These are phyloP conservation scores for Cirrhinus mrigala DNA, from an alignment of 2,797 vertebrate species.

Conservation along the genomic window DNA sequence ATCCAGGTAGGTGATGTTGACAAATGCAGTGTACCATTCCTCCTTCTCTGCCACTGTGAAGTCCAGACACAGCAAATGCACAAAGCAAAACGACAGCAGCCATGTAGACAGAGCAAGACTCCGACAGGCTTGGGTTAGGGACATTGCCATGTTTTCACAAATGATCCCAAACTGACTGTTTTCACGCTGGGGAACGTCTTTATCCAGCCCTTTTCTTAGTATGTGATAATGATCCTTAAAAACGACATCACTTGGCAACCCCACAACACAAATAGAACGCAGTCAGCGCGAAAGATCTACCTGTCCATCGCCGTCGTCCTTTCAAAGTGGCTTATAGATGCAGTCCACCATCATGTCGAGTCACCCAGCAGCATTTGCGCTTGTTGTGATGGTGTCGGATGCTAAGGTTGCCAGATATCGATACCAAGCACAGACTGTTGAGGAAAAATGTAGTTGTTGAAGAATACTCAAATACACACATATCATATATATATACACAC, in stretches of 20 bases:
- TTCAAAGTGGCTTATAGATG: constrained; percentile 30
- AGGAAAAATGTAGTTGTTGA: not conserved
- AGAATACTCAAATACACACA: not conserved
- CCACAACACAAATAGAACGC: not conserved
- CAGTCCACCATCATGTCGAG: constrained; percentile 11
- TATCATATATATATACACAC: not conserved
- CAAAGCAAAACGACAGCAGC: constrained; percentile 96
- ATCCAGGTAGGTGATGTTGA: constrained; percentile 95
- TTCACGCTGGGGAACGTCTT: not conserved
- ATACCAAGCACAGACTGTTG: too few species aligned
- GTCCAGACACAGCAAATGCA: constrained; percentile 95
- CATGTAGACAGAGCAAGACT: constrained; percentile 96
- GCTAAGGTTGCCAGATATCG: constrained; percentile 36
- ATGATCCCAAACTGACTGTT: not conserved
- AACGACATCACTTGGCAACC: not conserved
- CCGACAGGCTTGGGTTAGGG: constrained; percentile 91
- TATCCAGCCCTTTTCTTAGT: too few species aligned
- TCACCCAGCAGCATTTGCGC: constrained; percentile 31
- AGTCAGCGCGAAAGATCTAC: not conserved
- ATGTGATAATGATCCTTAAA: not conserved
- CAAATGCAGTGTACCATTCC: constrained; percentile 99
- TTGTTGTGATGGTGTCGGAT: not conserved
- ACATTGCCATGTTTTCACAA: constrained; percentile 82
- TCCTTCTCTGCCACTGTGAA: constrained; percentile 98
- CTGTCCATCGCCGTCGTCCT: not conserved